A percentile compares a stretch with the other conserved stretches of the same genome.
Conservation (phyloP, 2,888 invertebrate species). For the Chymomyza fuscimana region DNA sequence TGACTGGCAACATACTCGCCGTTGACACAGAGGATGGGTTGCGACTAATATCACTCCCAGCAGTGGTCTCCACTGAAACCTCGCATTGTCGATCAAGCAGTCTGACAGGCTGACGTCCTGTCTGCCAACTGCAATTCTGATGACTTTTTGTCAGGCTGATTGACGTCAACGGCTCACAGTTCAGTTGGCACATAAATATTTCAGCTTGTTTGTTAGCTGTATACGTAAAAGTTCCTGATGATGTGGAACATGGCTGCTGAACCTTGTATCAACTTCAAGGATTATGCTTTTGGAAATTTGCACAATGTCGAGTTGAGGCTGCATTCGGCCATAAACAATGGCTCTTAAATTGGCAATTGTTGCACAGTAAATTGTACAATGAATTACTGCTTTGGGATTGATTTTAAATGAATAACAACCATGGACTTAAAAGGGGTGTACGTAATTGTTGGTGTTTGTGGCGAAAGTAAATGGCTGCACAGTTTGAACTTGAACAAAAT, state of each 20-base stretch:
- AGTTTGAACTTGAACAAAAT: constrained; percentile 37
- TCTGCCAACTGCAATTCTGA: constrained; percentile 50
- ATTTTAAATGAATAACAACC: constrained; percentile 43
- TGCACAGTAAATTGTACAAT: constrained; percentile 73
- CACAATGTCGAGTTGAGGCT: constrained; percentile 20
- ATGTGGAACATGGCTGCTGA: constrained; percentile 15
- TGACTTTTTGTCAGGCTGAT: constrained; percentile 78
- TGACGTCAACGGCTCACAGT: constrained; percentile 74
- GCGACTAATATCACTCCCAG: constrained; percentile 11
- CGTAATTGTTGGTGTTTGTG: constrained; percentile 15
- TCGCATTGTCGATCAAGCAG: constrained; percentile 3
- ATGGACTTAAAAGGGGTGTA: constrained; percentile 20
- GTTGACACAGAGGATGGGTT: background rate
- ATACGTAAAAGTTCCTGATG: constrained; percentile 15
- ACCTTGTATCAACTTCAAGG: constrained; percentile 29
- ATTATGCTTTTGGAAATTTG: constrained; percentile 46
- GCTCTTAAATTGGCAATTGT: constrained; percentile 75
- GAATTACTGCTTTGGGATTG: constrained; percentile 65
- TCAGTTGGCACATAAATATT: constrained; percentile 71
- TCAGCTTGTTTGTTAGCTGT: constrained; percentile 57
- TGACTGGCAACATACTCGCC: constrained; percentile 65
- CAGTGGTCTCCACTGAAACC: constrained; percentile 22
- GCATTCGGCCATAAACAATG: constrained; percentile 66
- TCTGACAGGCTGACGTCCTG: constrained; percentile 4
- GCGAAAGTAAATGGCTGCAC: constrained; percentile 48